A percentile compares a stretch with the other conserved stretches of the same genome.
These are phyloP conservation scores for Callocephalon fimbriatum DNA, from an alignment of 2,113 vertebrate genomes.

Conservation along the genomic window DNA sequence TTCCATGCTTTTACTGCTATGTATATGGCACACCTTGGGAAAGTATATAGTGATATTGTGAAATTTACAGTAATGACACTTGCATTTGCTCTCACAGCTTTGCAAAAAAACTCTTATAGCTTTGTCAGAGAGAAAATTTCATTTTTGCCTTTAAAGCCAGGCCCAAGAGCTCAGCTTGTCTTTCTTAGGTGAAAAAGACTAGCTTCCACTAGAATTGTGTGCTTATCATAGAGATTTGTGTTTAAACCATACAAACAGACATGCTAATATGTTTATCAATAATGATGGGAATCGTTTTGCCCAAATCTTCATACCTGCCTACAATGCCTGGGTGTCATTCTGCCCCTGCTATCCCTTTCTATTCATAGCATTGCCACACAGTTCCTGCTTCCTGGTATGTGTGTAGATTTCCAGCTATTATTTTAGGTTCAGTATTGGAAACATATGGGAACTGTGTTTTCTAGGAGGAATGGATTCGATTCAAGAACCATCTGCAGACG, in stretches of 20 bases:
- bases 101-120: not conserved
- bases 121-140: not conserved
- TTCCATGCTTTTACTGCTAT: not conserved
- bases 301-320: not conserved
- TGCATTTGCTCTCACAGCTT: not conserved
- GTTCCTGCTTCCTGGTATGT: not conserved
- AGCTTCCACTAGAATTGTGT: not conserved
- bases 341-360: not conserved
- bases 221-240: not conserved
- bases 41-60: not conserved
- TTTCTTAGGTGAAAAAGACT: not conserved
- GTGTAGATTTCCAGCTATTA: accelerated
- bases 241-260: not conserved
- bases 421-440: not conserved
- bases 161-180: not conserved
- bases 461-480: not conserved
- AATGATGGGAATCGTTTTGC: not conserved
- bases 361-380: not conserved
- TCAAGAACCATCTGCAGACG: not conserved
- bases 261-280: accelerated
- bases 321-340: not conserved
- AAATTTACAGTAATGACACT: not conserved
- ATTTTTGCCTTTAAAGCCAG: not conserved
- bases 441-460: not conserved
- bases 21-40: not conserved